Evolutionary conservation across 2,113 vertebrate species (phyloP).

Genomic region (Campylomormyrus numenius): DNA sequence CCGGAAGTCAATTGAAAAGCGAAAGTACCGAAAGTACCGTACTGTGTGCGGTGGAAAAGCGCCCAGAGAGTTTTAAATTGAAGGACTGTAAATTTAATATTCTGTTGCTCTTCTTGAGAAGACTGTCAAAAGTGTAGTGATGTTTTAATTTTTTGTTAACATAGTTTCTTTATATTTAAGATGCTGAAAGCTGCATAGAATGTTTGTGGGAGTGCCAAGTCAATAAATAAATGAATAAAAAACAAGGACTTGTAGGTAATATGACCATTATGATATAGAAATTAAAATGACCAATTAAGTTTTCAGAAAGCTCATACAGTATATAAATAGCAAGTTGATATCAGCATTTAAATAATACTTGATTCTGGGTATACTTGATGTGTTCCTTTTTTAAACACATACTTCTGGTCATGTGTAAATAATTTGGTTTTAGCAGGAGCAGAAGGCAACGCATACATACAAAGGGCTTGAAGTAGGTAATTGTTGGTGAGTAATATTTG

Average conservation of each 20-base stretch:
- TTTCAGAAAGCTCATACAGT: not conserved
- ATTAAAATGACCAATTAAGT: not conserved
- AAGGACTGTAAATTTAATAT: not conserved
- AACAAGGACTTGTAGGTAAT: not conserved
- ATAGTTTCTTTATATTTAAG: not conserved
- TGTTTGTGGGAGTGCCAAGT: not conserved
- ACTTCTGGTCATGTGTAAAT: not conserved
- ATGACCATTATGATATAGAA: not conserved
- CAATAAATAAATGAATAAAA: not conserved
- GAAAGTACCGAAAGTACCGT: too few species aligned
- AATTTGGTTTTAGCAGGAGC: not conserved
- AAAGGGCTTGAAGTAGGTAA: not conserved
- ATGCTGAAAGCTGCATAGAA: not conserved
- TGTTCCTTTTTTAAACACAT: not conserved
- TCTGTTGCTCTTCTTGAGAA: not conserved
- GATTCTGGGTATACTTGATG: not conserved
- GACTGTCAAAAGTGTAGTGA: not conserved
- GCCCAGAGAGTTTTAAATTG: not conserved
- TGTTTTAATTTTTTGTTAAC: not conserved
- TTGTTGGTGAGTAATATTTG: not conserved
- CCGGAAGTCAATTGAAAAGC: too few species aligned
- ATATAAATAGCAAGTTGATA: not conserved
- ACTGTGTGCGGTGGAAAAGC: too few species aligned
- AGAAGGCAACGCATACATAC: not conserved
- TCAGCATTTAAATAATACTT: not conserved